phyloP scores from a whole-genome alignment of 2,888 invertebrate species.

The Pachymerium ferrugineum region DNA sequence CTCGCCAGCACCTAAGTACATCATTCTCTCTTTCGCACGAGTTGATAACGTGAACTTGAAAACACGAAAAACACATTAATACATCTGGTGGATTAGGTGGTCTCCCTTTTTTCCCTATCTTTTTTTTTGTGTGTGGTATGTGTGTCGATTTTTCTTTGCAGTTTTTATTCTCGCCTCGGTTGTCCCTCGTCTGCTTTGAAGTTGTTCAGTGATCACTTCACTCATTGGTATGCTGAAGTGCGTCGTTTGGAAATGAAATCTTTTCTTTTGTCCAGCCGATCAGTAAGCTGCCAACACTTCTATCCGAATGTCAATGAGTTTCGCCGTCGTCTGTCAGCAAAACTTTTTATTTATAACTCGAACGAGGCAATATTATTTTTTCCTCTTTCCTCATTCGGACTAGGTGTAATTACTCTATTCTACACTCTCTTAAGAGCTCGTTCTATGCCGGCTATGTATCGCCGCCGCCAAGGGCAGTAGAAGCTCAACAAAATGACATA shows the following conservation, averaged over 20 bases:
- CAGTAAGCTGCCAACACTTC: constrained; percentile 23
- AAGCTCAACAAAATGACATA: background rate
- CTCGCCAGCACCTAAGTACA: constrained; percentile 15
- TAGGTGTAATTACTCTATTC: too few species aligned
- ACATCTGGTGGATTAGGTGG: background rate
- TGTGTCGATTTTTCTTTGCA: background rate
- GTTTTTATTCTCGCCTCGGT: constrained; percentile 18
- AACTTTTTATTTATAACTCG: constrained; percentile 8
- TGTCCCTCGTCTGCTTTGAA: constrained; percentile 10
- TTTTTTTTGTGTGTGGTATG: background rate
- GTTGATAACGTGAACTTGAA: constrained; percentile 21
- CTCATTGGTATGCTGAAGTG: constrained; percentile 21
- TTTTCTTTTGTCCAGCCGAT: constrained; percentile 27
- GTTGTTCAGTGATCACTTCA: constrained; percentile 15
- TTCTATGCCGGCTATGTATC: background rate
- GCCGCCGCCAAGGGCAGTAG: background rate
- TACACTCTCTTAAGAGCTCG: too few species aligned
- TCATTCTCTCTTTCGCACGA: background rate
- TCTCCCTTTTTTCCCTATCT: background rate
- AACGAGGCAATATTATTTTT: background rate
- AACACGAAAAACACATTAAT: constrained; percentile 13
- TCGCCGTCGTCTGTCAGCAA: background rate
- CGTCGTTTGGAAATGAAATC: constrained; percentile 28
- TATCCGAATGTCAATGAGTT: constrained; percentile 2
- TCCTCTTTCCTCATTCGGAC: background rate